Conservation (phyloP, 2,888 invertebrate species). For the Brachylomia viminalis region DNA sequence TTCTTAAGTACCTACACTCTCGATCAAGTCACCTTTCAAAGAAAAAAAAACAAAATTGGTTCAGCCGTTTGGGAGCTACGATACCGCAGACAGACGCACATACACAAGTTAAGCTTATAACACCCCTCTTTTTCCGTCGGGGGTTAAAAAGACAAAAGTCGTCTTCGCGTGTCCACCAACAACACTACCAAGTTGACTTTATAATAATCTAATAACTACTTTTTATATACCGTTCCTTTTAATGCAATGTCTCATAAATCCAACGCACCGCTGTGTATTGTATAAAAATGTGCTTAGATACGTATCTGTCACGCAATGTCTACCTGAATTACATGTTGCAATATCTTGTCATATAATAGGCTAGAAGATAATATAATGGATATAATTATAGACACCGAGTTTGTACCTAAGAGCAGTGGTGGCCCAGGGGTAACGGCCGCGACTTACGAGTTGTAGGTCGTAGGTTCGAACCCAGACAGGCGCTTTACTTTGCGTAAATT, state of each 20-base stretch:
- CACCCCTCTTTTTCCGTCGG: too few relatives aligned
- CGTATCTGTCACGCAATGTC: conserved; percentile 50
- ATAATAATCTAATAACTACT: conserved; percentile 49
- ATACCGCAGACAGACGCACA: too few relatives aligned
- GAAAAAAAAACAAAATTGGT: too few relatives aligned
- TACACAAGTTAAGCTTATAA: too few relatives aligned
- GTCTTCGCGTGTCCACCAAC: conserved; percentile 28
- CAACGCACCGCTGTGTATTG: conserved; percentile 44
- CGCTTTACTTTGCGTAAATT: too few relatives aligned
- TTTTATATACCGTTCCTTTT: conserved; percentile 33
- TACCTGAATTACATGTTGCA: conserved; percentile 43
- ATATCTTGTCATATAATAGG: conserved; percentile 26
- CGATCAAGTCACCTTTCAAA: too few relatives aligned
- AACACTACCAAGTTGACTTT: conserved; percentile 28
- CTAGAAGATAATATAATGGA: conserved; percentile 7
- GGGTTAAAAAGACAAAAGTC: conserved; percentile 18
- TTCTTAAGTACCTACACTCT: too few relatives aligned
- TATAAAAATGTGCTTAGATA: conserved; percentile 52
- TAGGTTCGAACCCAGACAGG: too few relatives aligned
- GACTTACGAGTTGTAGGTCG: too few relatives aligned
- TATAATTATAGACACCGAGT: not conserved
- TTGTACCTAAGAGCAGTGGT: too few relatives aligned
- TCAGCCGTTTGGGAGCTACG: too few relatives aligned
- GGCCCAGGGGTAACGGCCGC: too few relatives aligned
- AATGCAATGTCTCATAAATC: conserved; percentile 55